phyloP scores from a whole-genome alignment of 2,888 invertebrate genomes.

The Phragmatobia fuliginosa region DNA sequence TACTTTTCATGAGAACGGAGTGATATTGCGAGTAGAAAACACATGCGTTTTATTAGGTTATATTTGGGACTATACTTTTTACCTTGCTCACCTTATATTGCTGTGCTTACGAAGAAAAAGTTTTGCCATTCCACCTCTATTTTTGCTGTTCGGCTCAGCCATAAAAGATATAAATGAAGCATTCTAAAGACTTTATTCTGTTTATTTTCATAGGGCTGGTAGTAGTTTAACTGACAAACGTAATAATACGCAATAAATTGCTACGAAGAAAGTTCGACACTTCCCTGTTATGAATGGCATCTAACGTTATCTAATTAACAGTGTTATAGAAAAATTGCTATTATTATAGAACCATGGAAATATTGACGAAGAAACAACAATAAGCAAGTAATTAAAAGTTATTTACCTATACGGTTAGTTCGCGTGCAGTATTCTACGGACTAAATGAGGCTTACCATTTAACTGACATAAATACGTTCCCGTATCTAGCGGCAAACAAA shows the following conservation, averaged over 20 bases:
- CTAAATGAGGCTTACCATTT: slow-evolving; percentile 64
- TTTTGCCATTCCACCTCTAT: slow-evolving; percentile 43
- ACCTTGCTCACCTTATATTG: slow-evolving; percentile 39
- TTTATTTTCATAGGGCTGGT: slow-evolving; percentile 16
- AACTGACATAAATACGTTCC: slow-evolving; percentile 63
- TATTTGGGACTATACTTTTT: slow-evolving; percentile 48
- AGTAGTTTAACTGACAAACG: slow-evolving; percentile 6
- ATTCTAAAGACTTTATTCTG: slow-evolving; percentile 12
- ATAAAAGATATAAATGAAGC: slow-evolving; percentile 18
- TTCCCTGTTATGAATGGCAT: slow-evolving; percentile 8
- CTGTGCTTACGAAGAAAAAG: slow-evolving; percentile 44
- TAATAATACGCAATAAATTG: slow-evolving; percentile 12
- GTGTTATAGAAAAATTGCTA: slow-evolving; percentile 34
- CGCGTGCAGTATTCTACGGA: slow-evolving; percentile 66
- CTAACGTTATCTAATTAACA: slow-evolving; percentile 32
- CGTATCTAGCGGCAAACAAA: slow-evolving; percentile 53
- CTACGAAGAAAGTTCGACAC: slow-evolving; percentile 11
- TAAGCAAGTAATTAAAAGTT: slow-evolving; percentile 74
- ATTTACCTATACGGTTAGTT: slow-evolving; percentile 68
- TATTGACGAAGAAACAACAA: slow-evolving; percentile 60
- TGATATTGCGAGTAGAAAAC: slow-evolving; percentile 32
- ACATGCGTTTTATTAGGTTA: slow-evolving; percentile 47
- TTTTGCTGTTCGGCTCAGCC: slow-evolving; percentile 38
- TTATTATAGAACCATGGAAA: slow-evolving; percentile 51
- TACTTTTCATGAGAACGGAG: slow-evolving; percentile 35